phyloP scores from a whole-genome alignment of 2,888 invertebrate genomes.

The Eilema depressum region DNA sequence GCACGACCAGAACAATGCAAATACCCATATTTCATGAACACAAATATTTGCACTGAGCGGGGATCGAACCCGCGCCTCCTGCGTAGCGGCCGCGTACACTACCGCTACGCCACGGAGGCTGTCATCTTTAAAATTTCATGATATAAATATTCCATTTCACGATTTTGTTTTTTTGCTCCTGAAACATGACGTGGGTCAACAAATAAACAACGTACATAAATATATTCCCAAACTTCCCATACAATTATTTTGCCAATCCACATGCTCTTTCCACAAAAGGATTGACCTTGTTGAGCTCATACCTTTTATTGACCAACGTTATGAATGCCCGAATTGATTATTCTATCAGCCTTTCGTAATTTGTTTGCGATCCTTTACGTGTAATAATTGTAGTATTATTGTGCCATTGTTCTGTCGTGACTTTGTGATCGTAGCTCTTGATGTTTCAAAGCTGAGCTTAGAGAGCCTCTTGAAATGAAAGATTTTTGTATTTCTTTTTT shows the following conservation, averaged over 20 bases:
- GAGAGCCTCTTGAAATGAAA: background rate
- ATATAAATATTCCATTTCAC: no score
- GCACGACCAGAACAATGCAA: no score
- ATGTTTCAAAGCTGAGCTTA: no score
- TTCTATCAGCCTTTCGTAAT: slow-evolving; percentile 32
- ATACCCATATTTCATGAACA: no score
- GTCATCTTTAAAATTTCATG: no score
- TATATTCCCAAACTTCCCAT: slow-evolving; percentile 22
- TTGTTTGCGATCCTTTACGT: slow-evolving; percentile 13
- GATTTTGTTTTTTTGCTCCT: background rate
- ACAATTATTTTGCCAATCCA: slow-evolving; percentile 32
- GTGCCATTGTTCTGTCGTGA: background rate
- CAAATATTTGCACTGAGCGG: no score
- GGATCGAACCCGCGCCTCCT: no score
- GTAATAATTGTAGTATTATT: slow-evolving; percentile 1
- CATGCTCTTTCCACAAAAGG: slow-evolving; percentile 32
- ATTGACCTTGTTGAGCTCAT: slow-evolving; percentile 21
- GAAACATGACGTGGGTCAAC: slow-evolving; percentile 1
- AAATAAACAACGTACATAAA: slow-evolving; percentile 11
- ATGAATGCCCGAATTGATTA: slow-evolving; percentile 45
- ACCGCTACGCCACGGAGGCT: no score
- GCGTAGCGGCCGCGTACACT: no score
- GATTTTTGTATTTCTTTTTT: background rate
- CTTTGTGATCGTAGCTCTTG: background rate
- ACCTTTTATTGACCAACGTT: slow-evolving; percentile 29